phyloP scores from a whole-genome alignment of 2,888 invertebrate genomes.

The Tricholauxania praeusta region DNA sequence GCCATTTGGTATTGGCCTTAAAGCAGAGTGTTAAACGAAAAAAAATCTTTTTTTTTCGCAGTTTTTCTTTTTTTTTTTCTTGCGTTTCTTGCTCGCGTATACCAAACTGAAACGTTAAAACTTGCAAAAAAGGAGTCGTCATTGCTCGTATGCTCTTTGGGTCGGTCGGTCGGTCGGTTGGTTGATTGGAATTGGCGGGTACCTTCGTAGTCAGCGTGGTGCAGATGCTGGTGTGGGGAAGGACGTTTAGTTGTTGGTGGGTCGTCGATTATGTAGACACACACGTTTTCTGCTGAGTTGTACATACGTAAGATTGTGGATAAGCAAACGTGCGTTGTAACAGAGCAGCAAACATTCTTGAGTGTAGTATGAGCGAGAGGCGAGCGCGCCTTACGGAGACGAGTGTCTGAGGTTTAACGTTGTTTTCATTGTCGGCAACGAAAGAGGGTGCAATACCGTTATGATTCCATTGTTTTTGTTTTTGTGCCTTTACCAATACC shows the following conservation, averaged over 20 bases:
- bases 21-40: conserved; percentile 32
- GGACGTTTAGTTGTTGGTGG: conserved; percentile 24
- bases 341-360: background rate
- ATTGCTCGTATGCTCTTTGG: conserved; percentile 23
- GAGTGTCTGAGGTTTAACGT: conserved; percentile 8
- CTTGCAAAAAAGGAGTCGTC: conserved; percentile 24
- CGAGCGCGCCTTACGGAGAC: conserved; percentile 9
- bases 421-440: conserved; percentile 34
- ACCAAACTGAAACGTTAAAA: conserved; percentile 19
- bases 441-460: conserved; percentile 28
- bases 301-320: background rate
- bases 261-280: conserved; percentile 26
- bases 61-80: conserved; percentile 23
- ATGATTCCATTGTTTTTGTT: conserved; percentile 23
- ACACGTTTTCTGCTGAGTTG: conserved; percentile 3
- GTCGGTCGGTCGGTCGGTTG: conserved; percentile 16
- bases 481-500: conserved; percentile 23
- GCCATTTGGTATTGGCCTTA: conserved; percentile 54
- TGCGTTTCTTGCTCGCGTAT: conserved; percentile 4
- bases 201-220: background rate
- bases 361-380: background rate
- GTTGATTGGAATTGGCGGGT: conserved; percentile 9
- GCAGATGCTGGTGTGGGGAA: background rate
- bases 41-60: conserved; percentile 26
- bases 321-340: background rate